Percentiles rank a stretch among this genome's conserved stretches.
Conservation (phyloP, 2,113 vertebrate genomes). For the Sakesphorus luctuosus region DNA sequence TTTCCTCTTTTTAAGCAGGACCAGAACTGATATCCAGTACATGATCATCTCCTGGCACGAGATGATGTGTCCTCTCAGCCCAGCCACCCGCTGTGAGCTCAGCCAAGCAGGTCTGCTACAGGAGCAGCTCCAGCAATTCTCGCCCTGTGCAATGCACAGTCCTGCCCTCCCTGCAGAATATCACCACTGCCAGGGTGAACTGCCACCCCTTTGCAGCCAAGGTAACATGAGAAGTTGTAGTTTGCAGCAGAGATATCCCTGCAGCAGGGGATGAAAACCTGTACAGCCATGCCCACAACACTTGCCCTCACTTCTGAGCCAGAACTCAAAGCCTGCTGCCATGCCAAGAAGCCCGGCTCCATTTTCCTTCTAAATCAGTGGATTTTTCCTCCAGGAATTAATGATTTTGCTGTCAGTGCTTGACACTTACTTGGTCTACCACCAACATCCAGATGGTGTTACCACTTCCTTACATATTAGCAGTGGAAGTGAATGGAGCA, state of each 20-base stretch:
- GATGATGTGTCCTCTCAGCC: background rate
- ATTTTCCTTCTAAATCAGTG: background rate
- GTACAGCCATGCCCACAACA: accelerated
- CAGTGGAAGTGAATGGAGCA: background rate
- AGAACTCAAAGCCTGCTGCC: background rate
- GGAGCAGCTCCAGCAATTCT: background rate
- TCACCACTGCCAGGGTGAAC: background rate
- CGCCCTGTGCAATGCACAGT: background rate
- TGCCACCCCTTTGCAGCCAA: background rate
- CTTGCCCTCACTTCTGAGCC: accelerated
- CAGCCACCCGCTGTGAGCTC: background rate
- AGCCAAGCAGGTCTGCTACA: background rate
- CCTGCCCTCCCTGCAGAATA: background rate
- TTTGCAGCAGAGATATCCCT: background rate
- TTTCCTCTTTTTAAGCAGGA: background rate
- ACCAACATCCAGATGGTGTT: background rate
- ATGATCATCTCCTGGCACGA: accelerated
- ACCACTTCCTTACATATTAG: background rate
- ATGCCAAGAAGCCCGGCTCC: background rate
- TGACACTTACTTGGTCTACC: background rate
- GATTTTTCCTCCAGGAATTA: background rate
- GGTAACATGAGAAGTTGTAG: too few species aligned
- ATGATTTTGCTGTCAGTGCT: background rate
- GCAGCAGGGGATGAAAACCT: background rate
- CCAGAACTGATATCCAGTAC: background rate